A percentile compares a stretch with the other conserved stretches of the same genome.
Conservation (phyloP, 1,140 invertebrate species). For the Odontomachus brunneus region DNA sequence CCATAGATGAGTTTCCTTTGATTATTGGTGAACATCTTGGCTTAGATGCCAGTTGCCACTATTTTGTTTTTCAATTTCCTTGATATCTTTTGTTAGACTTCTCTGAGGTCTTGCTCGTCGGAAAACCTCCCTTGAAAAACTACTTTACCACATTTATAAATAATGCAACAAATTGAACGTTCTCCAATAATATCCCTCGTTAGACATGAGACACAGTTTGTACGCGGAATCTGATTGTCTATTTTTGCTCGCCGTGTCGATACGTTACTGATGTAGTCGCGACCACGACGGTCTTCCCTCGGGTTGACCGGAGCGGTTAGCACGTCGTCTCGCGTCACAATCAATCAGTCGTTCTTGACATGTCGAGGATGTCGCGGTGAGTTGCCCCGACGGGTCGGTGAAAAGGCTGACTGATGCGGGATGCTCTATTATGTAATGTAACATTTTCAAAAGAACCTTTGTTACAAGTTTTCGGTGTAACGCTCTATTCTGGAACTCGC, state of each 20-base stretch:
- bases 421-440: not conserved
- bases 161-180: no score
- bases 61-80: no score
- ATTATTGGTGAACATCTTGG: no score
- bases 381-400: not conserved
- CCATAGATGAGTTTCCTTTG: no score
- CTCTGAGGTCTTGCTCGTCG: no score
- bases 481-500: not conserved
- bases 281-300: conserved; percentile 16
- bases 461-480: conserved; percentile 23
- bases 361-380: not conserved
- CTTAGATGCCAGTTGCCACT: no score
- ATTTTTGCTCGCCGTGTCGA: conserved; percentile 25
- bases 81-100: no score
- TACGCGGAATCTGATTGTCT: not conserved
- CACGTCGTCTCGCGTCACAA: conserved; percentile 18
- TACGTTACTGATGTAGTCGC: conserved; percentile 52
- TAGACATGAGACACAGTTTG: no score
- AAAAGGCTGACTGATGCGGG: not conserved
- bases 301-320: not conserved
- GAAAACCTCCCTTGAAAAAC: no score
- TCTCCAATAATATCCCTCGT: no score
- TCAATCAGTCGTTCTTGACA: conserved; percentile 26
- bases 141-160: no score
- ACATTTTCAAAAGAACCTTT: not conserved